A percentile compares a stretch with the other conserved stretches of the same genome.
These are phyloP conservation scores for Galendromus occidentalis DNA, from an alignment of 1,140 invertebrate species.

Conservation along the genomic window DNA sequence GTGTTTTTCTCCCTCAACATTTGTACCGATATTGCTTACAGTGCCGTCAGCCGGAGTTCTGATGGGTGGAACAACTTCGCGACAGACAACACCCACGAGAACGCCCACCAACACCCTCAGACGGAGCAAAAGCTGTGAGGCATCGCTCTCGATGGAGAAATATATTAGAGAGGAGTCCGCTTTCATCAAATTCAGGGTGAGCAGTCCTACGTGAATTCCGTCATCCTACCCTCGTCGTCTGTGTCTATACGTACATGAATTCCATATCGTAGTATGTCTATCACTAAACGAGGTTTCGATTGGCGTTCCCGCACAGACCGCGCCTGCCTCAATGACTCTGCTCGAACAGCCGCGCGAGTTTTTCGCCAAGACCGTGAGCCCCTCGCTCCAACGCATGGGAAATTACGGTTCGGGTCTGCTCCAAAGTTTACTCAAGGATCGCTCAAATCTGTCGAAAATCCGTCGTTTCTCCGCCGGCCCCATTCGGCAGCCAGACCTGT, in stretches of 20 bases:
- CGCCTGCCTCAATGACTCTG: background rate
- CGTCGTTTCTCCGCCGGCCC: conserved; percentile 4
- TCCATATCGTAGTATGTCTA: too few species aligned
- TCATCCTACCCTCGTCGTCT: too few species aligned
- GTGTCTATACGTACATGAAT: too few species aligned
- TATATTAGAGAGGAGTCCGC: background rate
- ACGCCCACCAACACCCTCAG: background rate
- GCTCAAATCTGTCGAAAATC: background rate
- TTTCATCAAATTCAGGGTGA: conserved; percentile 5
- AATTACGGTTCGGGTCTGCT: conserved; percentile 1
- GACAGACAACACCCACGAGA: background rate
- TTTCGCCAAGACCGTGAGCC: conserved; percentile 5
- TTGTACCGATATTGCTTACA: too few species aligned
- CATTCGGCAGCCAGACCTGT: background rate
- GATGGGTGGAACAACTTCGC: background rate
- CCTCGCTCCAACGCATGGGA: background rate
- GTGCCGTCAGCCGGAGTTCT: background rate
- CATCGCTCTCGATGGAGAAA: background rate
- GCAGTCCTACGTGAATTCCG: background rate
- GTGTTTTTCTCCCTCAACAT: too few species aligned
- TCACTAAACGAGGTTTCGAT: too few species aligned
- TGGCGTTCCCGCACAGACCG: background rate
- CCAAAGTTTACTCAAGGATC: background rate
- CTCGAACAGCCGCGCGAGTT: background rate
- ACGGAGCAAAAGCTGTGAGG: background rate